Evolutionary conservation across 2,888 invertebrate species (phyloP).

Genomic region (Dromius quadrimaculatus): DNA sequence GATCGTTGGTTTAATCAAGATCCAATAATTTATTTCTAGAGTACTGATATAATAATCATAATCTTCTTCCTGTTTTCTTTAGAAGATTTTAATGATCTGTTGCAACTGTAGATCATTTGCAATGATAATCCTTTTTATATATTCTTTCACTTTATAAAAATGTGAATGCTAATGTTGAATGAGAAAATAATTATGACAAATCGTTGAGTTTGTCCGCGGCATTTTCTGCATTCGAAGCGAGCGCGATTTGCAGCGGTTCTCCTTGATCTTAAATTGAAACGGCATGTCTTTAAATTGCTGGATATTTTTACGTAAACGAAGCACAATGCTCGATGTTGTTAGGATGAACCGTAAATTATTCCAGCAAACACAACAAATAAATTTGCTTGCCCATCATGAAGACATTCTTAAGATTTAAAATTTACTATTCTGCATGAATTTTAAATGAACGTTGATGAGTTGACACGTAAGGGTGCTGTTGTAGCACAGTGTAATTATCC

Average conservation of each 20-base stretch:
- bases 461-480: constrained; percentile 36
- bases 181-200: no score
- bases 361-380: constrained; percentile 27
- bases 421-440: constrained; percentile 10
- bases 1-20: no score
- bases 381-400: constrained; percentile 31
- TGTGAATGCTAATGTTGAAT: no score
- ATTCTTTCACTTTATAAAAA: no score
- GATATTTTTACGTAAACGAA: constrained; percentile 43
- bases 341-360: constrained; percentile 36
- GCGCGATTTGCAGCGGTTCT: constrained; percentile 17
- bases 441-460: not conserved
- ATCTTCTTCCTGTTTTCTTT: no score
- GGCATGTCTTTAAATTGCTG: constrained; percentile 45
- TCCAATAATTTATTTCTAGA: no score
- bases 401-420: constrained; percentile 31
- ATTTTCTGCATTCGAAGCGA: constrained; percentile 7
- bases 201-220: constrained; percentile 17
- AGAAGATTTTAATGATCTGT: no score
- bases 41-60: no score
- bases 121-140: no score
- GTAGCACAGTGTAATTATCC: constrained; percentile 36
- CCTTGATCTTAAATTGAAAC: constrained; percentile 50
- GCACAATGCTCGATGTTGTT: constrained; percentile 39
- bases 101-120: no score